A percentile compares a stretch with the other conserved stretches of the same genome.
Conservation (phyloP, 2,113 vertebrate species). For the Aptenodytes patagonicus region DNA sequence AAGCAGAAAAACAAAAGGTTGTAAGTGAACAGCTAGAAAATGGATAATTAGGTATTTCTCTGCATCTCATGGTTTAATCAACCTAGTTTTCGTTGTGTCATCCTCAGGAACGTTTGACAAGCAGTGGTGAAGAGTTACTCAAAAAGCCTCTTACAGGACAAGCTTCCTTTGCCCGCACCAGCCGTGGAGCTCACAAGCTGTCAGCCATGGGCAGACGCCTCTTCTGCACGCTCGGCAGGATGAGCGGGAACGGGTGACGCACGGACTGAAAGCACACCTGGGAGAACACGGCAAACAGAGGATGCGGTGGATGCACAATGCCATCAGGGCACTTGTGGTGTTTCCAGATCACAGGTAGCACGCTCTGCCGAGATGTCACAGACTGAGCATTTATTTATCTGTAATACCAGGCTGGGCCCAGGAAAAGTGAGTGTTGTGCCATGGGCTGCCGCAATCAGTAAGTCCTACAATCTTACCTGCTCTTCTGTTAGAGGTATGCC, state of each 20-base stretch:
- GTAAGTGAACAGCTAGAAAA: background rate
- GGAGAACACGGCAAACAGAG: background rate
- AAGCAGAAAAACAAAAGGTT: background rate
- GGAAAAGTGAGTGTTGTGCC: background rate
- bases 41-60: background rate
- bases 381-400: background rate
- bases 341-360: background rate
- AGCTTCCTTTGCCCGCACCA: background rate
- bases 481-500: background rate
- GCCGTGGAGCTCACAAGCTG: background rate
- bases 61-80: background rate
- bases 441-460: fast-evolving
- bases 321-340: too few relatives aligned
- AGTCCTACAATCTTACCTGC: background rate
- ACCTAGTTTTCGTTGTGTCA: background rate
- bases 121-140: background rate
- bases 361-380: background rate
- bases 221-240: fast-evolving
- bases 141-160: background rate
- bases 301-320: background rate
- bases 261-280: background rate
- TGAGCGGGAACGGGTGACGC: fast-evolving
- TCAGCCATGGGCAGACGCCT: background rate
- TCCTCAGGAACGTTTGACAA: background rate
- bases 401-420: background rate